Conservation (phyloP, 2,888 invertebrate genomes). For the Salticus scenicus region DNA sequence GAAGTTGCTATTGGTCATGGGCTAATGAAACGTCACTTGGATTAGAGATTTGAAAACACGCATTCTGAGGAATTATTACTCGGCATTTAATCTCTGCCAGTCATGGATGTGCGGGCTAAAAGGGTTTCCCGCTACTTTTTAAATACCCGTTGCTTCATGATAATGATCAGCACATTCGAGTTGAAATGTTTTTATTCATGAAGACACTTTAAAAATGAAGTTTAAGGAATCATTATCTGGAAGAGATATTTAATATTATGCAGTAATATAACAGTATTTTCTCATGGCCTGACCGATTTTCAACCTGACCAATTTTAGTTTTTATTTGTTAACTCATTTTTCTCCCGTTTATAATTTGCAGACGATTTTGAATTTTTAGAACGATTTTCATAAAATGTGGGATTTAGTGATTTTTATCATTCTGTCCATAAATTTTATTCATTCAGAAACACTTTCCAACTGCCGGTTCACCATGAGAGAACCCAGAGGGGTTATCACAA, state of each 20-base stretch:
- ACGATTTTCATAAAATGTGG: neutral
- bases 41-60: conserved; percentile 59
- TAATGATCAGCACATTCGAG: neutral
- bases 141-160: neutral
- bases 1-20: conserved; percentile 39
- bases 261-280: neutral
- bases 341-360: too few species aligned
- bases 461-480: conserved; percentile 60
- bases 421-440: too few species aligned
- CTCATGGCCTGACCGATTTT: neutral
- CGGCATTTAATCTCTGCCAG: neutral
- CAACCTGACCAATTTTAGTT: neutral
- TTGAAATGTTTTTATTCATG: neutral
- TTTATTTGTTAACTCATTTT: too few species aligned
- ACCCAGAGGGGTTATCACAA: conserved; percentile 82
- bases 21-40: conserved; percentile 54
- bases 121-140: neutral
- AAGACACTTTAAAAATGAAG: neutral
- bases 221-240: neutral
- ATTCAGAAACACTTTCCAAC: neutral
- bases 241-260: neutral
- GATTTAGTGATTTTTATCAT: too few species aligned
- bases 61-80: conserved; percentile 17
- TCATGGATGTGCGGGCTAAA: neutral
- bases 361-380: too few species aligned